Percentiles rank a stretch among this genome's conserved stretches.
These are phyloP conservation scores for Leptodactylus fuscus DNA, from an alignment of 2,113 vertebrate species.

Conservation along the genomic window DNA sequence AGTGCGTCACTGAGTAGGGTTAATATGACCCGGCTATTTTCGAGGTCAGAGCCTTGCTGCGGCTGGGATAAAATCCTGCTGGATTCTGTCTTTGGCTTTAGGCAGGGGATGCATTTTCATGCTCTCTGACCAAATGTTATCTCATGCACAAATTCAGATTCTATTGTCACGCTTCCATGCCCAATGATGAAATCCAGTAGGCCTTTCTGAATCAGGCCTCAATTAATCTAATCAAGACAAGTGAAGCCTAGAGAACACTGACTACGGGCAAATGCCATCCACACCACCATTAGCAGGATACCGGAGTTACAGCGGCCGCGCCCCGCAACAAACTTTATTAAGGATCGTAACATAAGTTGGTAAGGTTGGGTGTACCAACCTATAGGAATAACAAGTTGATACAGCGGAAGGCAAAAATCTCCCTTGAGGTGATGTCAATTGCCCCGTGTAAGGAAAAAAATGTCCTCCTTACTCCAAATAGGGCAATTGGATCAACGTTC, in stretches of 20 bases:
- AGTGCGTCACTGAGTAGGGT: neutral
- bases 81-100: constrained; percentile 43
- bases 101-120: constrained; percentile 46
- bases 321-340: no score
- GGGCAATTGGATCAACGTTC: no score
- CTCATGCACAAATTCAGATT: constrained; percentile 54
- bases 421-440: no score
- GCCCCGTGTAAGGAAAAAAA: no score
- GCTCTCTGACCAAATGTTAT: constrained; percentile 52
- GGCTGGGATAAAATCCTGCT: neutral
- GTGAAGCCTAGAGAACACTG: neutral
- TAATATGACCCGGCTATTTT: constrained; percentile 31
- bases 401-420: no score
- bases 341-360: no score
- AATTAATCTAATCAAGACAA: constrained; percentile 23
- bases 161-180: constrained; percentile 46
- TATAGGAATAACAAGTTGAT: no score
- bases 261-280: no score
- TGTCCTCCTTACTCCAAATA: no score
- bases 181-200: constrained; percentile 13
- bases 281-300: neutral
- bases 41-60: neutral
- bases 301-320: no score
- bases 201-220: neutral
- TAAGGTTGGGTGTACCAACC: no score